Conservation (phyloP, 2,113 vertebrate species). For the Gobiocypris rarus region DNA sequence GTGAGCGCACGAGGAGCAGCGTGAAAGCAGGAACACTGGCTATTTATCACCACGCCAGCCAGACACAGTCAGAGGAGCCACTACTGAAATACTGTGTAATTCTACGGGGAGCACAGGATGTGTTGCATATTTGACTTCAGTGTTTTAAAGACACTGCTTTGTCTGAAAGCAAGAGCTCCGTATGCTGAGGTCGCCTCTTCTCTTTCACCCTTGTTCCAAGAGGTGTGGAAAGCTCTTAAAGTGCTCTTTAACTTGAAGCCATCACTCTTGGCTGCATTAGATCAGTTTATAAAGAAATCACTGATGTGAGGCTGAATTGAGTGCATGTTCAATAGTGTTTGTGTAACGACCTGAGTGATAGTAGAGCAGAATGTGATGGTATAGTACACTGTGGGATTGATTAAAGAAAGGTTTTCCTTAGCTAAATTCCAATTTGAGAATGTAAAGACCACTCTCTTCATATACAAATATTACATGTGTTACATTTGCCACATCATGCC, state of each 20-base stretch:
- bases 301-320: background rate
- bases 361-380: background rate
- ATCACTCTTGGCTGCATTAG: background rate
- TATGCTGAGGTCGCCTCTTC: background rate
- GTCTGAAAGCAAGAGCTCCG: conserved; percentile 2
- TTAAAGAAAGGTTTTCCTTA: background rate
- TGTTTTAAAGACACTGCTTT: background rate
- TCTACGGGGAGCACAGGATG: background rate
- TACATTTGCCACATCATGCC: background rate
- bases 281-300: background rate
- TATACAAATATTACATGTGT: too few relatives aligned
- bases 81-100: background rate
- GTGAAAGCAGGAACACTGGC: conserved; percentile 23
- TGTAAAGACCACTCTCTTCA: background rate
- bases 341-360: background rate
- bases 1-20: background rate
- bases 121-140: conserved; percentile 20
- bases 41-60: conserved; percentile 24
- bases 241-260: background rate
- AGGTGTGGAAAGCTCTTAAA: conserved; percentile 30
- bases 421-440: background rate
- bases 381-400: background rate
- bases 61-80: conserved; percentile 8
- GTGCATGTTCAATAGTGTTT: background rate
- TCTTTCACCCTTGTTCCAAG: background rate